These are phyloP conservation scores for Eupithecia exiguata DNA, from an alignment of 2,888 invertebrate genomes.

Conservation along the genomic window DNA sequence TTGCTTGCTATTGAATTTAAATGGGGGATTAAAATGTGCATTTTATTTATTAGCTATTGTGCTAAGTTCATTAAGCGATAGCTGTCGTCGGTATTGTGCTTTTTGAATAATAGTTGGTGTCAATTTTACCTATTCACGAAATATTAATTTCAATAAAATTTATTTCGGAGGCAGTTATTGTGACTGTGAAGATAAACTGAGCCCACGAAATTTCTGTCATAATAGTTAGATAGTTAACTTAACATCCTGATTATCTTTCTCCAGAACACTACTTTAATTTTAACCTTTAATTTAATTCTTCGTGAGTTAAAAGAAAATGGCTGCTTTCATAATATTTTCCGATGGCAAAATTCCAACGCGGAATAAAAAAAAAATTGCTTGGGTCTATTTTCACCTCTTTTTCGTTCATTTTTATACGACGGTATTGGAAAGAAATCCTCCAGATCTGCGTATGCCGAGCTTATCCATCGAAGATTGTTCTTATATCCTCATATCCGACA, in stretches of 20 bases:
- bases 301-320: not conserved
- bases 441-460: conserved; percentile 61
- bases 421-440: conserved; percentile 54
- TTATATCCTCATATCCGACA: conserved; percentile 77
- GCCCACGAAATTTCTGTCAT: not conserved
- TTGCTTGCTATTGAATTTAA: conserved; percentile 83
- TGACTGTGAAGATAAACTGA: not conserved
- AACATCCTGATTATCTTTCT: not conserved
- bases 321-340: not conserved
- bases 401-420: conserved; percentile 40
- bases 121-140: conserved; percentile 15
- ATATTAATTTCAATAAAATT: not conserved
- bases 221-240: no score
- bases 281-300: not conserved
- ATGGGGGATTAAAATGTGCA: conserved; percentile 80
- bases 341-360: not conserved
- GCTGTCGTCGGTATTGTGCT: conserved; percentile 63
- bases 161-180: no score
- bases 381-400: not conserved
- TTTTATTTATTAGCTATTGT: conserved; percentile 82
- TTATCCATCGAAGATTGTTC: conserved; percentile 81
- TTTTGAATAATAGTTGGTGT: conserved; percentile 49
- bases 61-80: conserved; percentile 76
- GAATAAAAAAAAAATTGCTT: not conserved
- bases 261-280: not conserved